These are phyloP conservation scores for Corvus cornix DNA, from an alignment of 2,113 vertebrate genomes.

Conservation along the genomic window DNA sequence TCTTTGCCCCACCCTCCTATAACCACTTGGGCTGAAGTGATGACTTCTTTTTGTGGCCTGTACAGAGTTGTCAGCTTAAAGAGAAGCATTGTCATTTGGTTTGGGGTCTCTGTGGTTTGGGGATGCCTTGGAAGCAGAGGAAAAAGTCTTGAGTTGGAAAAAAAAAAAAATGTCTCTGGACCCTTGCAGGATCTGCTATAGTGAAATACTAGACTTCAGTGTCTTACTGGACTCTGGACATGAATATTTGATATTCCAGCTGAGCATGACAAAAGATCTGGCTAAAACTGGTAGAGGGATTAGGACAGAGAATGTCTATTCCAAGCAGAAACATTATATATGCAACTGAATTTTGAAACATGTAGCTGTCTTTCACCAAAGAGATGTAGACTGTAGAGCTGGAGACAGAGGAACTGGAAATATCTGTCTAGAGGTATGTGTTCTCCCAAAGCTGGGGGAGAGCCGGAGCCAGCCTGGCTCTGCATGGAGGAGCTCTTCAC, in stretches of 20 bases:
- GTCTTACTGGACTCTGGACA: neutral
- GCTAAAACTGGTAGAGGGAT: neutral
- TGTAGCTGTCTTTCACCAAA: neutral
- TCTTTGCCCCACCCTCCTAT: neutral
- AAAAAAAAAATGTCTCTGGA: neutral
- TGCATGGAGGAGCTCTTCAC: neutral
- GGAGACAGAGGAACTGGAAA: neutral
- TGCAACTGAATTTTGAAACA: neutral
- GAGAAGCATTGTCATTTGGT: neutral
- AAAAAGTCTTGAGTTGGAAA: neutral
- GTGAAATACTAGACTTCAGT: neutral
- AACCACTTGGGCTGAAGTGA: neutral
- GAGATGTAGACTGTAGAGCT: neutral
- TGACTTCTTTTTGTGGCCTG: neutral
- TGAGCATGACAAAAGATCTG: conserved; percentile 4
- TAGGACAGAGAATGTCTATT: neutral
- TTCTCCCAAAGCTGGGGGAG: neutral
- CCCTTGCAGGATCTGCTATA: neutral
- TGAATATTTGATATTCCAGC: conserved; percentile 27
- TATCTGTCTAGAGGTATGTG: neutral
- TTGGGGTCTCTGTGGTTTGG: neutral
- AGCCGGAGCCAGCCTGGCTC: neutral
- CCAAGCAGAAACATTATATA: neutral
- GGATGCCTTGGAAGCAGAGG: neutral
- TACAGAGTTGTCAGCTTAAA: neutral